phyloP scores from a whole-genome alignment of 2,888 invertebrate species.

The Ctena decussata region DNA sequence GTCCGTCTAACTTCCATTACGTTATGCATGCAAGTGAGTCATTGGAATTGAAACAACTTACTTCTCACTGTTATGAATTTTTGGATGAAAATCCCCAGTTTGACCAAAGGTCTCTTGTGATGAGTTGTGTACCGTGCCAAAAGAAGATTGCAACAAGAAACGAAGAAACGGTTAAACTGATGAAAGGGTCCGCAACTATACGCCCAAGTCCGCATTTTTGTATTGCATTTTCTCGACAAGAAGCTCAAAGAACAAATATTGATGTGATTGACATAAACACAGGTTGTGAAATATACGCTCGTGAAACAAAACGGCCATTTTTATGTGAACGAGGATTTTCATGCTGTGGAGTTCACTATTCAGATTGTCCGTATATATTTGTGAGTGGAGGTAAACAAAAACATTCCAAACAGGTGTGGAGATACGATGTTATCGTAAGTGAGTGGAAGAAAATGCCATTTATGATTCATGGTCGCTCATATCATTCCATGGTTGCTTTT shows the following conservation, averaged over 20 bases:
- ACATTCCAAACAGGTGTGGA: slow-evolving; percentile 6
- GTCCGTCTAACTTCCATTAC: background rate
- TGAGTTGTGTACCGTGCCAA: background rate
- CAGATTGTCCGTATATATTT: background rate
- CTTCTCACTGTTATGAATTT: slow-evolving; percentile 3
- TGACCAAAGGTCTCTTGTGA: background rate
- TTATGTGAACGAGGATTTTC: background rate
- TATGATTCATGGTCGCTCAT: slow-evolving; percentile 2
- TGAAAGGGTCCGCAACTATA: background rate
- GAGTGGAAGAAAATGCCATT: background rate
- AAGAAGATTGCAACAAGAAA: background rate
- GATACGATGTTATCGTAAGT: background rate
- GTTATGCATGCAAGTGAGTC: background rate
- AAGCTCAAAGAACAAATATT: background rate
- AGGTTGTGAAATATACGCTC: background rate
- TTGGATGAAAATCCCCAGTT: slow-evolving; percentile 1
- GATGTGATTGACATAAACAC: background rate
- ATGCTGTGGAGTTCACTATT: background rate
- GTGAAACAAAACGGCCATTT: background rate
- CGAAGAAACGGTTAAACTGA: background rate
- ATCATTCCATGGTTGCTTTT: background rate
- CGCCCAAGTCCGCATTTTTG: background rate
- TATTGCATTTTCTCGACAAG: background rate
- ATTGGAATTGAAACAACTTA: background rate
- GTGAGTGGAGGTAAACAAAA: background rate